phyloP scores from a whole-genome alignment of 2,113 vertebrate species.

The Cavia porcellus region DNA sequence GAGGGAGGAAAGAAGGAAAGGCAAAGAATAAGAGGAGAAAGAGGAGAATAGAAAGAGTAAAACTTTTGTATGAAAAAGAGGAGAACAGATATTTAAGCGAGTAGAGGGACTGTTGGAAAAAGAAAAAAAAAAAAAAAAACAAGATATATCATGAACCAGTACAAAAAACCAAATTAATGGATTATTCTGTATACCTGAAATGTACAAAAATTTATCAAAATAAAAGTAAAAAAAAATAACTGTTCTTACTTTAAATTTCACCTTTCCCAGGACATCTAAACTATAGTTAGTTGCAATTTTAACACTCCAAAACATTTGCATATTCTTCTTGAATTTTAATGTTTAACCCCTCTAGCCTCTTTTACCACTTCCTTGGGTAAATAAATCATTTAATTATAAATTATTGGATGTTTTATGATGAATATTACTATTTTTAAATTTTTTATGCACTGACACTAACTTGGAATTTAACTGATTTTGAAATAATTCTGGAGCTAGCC shows the following conservation, averaged over 20 bases:
- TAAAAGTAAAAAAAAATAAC: neutral
- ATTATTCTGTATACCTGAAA: neutral
- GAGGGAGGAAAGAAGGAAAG: neutral
- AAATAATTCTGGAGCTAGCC: slow-evolving; percentile 7
- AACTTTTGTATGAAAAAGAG: neutral
- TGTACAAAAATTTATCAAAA: neutral
- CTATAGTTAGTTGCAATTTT: neutral
- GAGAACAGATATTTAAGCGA: neutral
- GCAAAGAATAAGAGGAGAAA: neutral
- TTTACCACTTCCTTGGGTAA: neutral
- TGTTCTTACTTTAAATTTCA: neutral
- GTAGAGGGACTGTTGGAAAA: neutral
- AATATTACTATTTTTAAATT: neutral
- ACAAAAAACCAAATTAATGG: neutral
- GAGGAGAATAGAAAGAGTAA: neutral
- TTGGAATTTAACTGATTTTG: neutral
- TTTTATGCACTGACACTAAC: neutral
- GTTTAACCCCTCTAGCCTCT: neutral
- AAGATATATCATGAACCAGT: neutral
- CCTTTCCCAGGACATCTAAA: neutral
- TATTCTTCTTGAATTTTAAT: neutral
- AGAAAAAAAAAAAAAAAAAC: neutral
- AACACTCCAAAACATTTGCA: neutral
- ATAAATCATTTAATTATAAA: neutral
- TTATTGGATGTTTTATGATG: neutral